phyloP scores from a whole-genome alignment of 2,113 vertebrate species.

The Microcebus jonahi region DNA sequence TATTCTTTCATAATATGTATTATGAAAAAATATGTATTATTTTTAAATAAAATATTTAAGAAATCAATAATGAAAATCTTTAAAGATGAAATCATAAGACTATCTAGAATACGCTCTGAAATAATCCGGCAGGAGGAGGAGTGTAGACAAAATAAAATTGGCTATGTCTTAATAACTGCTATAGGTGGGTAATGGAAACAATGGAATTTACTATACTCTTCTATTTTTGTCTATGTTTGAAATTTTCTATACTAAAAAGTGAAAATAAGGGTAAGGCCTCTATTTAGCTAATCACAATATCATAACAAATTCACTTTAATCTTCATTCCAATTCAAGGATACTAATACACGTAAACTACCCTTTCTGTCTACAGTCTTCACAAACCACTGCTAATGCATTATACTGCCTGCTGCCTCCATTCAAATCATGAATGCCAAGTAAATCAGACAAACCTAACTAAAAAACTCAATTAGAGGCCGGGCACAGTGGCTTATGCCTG shows the following conservation, averaged over 20 bases:
- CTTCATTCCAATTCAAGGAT: not conserved
- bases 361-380: not conserved
- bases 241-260: conserved; percentile 28
- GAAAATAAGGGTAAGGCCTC: not conserved
- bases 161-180: not conserved
- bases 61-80: conserved; percentile 14
- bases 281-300: not conserved
- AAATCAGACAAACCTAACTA: conserved; percentile 8
- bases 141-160: not conserved
- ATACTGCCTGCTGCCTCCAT: not conserved
- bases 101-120: not conserved
- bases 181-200: not conserved
- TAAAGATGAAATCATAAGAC: not conserved
- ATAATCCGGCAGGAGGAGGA: not conserved
- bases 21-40: not conserved
- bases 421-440: not conserved
- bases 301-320: not conserved
- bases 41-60: conserved; percentile 26
- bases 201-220: not conserved
- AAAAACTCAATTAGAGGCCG: not conserved
- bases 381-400: not conserved
- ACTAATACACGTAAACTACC: not conserved
- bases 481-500: too few species aligned
- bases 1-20: not conserved
- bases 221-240: not conserved